Percentiles rank a stretch among this genome's conserved stretches.
Conservation (phyloP, 1,140 invertebrate genomes). For the Ostrea edulis region DNA sequence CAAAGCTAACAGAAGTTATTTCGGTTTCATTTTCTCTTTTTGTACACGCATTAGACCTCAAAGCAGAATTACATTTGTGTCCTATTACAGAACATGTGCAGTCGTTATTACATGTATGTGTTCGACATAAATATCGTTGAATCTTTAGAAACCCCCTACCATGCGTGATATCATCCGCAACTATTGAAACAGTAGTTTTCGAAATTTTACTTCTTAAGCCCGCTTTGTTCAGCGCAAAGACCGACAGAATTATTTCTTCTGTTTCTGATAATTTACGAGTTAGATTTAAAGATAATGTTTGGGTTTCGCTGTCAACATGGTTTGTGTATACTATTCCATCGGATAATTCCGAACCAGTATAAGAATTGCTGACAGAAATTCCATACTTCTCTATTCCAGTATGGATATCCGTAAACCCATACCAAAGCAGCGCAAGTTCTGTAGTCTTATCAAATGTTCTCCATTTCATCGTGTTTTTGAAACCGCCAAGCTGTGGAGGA, state of each 20-base stretch:
- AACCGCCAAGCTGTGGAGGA: slow-evolving; percentile 49
- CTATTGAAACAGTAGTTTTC: neutral
- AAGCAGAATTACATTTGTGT: neutral
- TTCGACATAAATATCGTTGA: neutral
- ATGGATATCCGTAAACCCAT: slow-evolving; percentile 45
- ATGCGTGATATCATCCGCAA: neutral
- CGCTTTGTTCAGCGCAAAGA: neutral
- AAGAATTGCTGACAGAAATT: slow-evolving; percentile 19
- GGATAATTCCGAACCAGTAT: slow-evolving; percentile 33
- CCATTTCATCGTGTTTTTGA: slow-evolving; percentile 19
- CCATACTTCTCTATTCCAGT: slow-evolving; percentile 37
- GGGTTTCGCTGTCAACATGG: neutral
- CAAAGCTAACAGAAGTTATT: neutral
- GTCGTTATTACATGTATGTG: neutral
- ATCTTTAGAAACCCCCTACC: neutral
- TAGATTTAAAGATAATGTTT: neutral
- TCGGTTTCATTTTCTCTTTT: neutral
- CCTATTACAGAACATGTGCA: slow-evolving; percentile 4
- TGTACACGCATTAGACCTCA: neutral
- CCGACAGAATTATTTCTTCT: slow-evolving; percentile 9
- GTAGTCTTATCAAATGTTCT: neutral
- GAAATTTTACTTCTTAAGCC: neutral
- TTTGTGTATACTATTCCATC: neutral
- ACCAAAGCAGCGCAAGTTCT: neutral
- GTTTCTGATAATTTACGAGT: neutral